phyloP scores from a whole-genome alignment of 2,797 vertebrate genomes.

The Aplochiton taeniatus region DNA sequence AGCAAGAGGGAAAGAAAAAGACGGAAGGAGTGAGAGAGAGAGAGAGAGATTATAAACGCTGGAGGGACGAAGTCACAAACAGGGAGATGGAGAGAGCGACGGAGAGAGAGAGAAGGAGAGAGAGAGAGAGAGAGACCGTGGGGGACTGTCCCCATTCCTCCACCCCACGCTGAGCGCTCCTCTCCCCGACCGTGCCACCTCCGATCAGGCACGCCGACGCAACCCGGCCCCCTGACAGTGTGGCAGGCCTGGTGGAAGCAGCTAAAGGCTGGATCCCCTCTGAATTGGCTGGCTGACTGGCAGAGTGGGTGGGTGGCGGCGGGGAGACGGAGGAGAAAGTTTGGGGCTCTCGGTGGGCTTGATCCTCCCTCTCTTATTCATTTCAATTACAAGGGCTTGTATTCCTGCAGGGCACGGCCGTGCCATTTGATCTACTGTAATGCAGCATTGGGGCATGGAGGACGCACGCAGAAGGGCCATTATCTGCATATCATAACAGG shows the following conservation, averaged over 20 bases:
- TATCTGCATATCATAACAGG: slow-evolving; percentile 70
- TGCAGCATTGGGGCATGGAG: slow-evolving; percentile 55
- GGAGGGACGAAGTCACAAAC: no score
- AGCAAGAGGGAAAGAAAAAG: slow-evolving; percentile 44
- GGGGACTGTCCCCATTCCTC: slow-evolving; percentile 74
- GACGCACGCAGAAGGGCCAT: slow-evolving; percentile 60
- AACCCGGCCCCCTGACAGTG: slow-evolving; percentile 59
- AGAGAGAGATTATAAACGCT: slow-evolving; percentile 50
- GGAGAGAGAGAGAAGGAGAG: not conserved
- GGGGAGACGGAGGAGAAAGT: slow-evolving; percentile 26
- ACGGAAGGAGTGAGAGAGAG: slow-evolving; percentile 54
- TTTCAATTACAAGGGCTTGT: slow-evolving; percentile 76
- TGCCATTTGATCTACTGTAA: slow-evolving; percentile 69
- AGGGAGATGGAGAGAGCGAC: slow-evolving; percentile 55
- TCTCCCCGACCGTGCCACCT: slow-evolving; percentile 66
- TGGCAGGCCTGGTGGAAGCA: slow-evolving; percentile 49
- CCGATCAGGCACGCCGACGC: slow-evolving; percentile 60
- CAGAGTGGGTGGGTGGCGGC: not conserved
- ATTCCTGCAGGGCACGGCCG: slow-evolving; percentile 73
- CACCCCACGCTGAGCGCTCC: slow-evolving; percentile 64
- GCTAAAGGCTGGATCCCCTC: slow-evolving; percentile 63
- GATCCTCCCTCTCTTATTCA: slow-evolving; percentile 71
- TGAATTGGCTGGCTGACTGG: slow-evolving; percentile 62
- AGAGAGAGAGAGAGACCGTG: slow-evolving; percentile 65
- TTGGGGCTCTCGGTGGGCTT: slow-evolving; percentile 47